Conservation (phyloP, 2,113 vertebrate species). For the Apeltes quadracus region DNA sequence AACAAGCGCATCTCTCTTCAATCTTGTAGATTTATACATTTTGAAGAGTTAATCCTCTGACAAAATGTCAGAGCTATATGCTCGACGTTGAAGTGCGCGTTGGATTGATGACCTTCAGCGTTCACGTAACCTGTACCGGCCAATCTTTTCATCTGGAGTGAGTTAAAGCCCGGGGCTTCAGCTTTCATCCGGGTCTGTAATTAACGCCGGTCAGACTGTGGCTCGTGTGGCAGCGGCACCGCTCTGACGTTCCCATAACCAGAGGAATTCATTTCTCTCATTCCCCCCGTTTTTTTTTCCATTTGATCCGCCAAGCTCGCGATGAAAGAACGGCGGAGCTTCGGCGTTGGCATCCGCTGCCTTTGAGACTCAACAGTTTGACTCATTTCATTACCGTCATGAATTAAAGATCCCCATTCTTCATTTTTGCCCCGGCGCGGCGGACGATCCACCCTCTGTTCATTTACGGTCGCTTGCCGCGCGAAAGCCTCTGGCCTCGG, state of each 20-base stretch:
- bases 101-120: conserved; percentile 14
- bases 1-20: conserved; percentile 5
- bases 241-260: conserved; percentile 46
- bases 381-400: conserved; percentile 75
- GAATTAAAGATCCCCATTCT: conserved; percentile 72
- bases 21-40: conserved; percentile 21
- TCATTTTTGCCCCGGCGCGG: conserved; percentile 36
- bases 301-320: conserved; percentile 59
- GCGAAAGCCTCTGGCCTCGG: conserved; percentile 47
- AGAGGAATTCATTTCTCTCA: conserved; percentile 60
- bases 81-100: neutral
- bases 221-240: conserved; percentile 36
- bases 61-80: neutral
- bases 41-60: neutral
- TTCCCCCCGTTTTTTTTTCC: conserved; percentile 38
- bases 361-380: conserved; percentile 73
- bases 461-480: conserved; percentile 61
- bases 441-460: conserved; percentile 57
- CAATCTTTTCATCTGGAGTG: neutral
- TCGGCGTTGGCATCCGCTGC: conserved; percentile 45
- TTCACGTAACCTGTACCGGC: neutral
- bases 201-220: conserved; percentile 28
- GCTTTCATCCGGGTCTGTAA: conserved; percentile 31
- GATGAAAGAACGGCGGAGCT: conserved; percentile 63
- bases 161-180: neutral